Percentiles rank a stretch among this genome's conserved stretches.
These are phyloP conservation scores for Congeria kusceri DNA, from an alignment of 2,888 invertebrate species.

Conservation along the genomic window DNA sequence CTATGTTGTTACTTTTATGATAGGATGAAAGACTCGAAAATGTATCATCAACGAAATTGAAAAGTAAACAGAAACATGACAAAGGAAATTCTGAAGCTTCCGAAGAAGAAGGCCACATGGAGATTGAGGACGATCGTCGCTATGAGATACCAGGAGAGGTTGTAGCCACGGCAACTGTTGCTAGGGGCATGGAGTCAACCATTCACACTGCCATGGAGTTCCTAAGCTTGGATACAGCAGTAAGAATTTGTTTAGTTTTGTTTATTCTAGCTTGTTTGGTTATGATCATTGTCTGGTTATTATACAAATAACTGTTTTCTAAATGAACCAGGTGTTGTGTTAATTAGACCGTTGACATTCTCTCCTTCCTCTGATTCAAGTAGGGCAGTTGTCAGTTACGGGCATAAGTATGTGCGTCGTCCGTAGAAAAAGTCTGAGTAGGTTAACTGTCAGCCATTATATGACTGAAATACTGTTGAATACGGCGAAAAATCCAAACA, in stretches of 20 bases:
- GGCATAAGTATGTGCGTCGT: too few species aligned
- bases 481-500: too few species aligned
- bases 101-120: constrained; percentile 51
- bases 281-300: too few species aligned
- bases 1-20: neutral
- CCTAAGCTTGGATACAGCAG: constrained; percentile 65
- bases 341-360: too few species aligned
- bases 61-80: constrained; percentile 71
- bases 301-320: too few species aligned
- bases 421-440: too few species aligned
- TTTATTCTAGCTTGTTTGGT: too few species aligned
- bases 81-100: constrained; percentile 79
- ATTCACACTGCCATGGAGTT: constrained; percentile 89
- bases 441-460: too few species aligned
- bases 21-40: constrained; percentile 19
- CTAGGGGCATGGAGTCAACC: constrained; percentile 90
- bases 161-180: constrained; percentile 89
- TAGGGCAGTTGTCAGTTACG: too few species aligned
- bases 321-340: too few species aligned
- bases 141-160: constrained; percentile 88
- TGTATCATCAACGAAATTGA: constrained; percentile 37
- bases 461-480: too few species aligned
- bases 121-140: constrained; percentile 60
- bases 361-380: too few species aligned
- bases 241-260: constrained; percentile 22